Evolutionary conservation across 2,888 invertebrate genomes (phyloP), one percentile per base, ranked within the genome.

Genomic region (Formica aserva): DNA sequence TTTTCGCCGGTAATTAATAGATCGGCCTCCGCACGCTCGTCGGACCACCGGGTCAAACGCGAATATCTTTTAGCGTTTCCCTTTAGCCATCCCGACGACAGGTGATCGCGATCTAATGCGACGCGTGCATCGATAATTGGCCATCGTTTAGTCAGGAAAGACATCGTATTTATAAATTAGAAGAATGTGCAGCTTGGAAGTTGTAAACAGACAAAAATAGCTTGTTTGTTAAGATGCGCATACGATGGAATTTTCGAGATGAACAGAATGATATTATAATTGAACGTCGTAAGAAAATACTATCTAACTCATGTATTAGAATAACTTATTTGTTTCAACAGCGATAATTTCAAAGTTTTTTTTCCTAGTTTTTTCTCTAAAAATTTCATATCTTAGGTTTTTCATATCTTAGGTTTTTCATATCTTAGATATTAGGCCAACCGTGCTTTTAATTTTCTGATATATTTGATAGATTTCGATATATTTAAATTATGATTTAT

Each of bases 61-160:
- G 29, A 57, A 13, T 62, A 18, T 60, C 48, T 26, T 45, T 45
- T 48, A 35, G 15, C 11, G 38, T 71, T 60, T 71, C 8, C 5
- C 5, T 22, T 22, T 22, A 22, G 22, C 0, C 0, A 13, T 71
- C 8, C 18, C 57, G 26, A 45, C 78, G 78, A 72, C 78, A 80
- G 78, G 72, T 72, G 78, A 48, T 69, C 57, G 22, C 32, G 45
- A 66, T 78, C 69, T 26, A 71, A 78, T 32, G 60, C 45, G 41
- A 26, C 55, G 18, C 38, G 9, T 45, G 71, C 78, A 22, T 18
- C 78, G 57, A 4, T 76, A 57, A 41, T 15, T 60, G n/a, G 13
- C 11, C 52, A 66, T 38, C 52, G 18, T 76, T 76, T 52, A 38
- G 2, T 57, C 41, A 11, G 22, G 35, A 60, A 69, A 35, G 13